Conservation (phyloP, 2,113 vertebrate genomes). For the Corvus moneduloides region DNA sequence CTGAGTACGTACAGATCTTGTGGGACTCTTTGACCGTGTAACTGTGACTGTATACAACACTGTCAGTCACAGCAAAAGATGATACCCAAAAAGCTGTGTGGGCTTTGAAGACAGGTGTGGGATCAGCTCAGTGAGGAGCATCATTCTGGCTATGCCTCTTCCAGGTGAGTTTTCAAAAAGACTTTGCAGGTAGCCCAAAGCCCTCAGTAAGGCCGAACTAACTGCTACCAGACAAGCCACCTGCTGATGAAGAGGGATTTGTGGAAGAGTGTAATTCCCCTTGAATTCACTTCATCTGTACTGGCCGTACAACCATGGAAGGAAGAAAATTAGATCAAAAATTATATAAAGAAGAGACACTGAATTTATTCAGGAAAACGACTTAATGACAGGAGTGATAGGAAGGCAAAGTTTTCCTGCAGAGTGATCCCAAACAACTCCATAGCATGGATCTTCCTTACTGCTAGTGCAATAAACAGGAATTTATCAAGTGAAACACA, state of each 20-base stretch:
- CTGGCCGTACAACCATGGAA: rapidly evolving
- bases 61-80: not conserved
- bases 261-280: not conserved
- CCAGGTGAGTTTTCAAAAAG: not conserved
- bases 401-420: not conserved
- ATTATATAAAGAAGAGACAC: not conserved
- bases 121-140: not conserved
- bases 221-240: not conserved
- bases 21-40: not conserved
- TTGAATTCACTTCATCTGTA: not conserved
- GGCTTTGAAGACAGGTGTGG: not conserved
- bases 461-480: not conserved
- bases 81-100: not conserved
- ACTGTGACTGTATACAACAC: not conserved
- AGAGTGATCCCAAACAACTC: not conserved
- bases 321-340: not conserved
- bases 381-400: not conserved
- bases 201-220: not conserved
- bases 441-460: not conserved
- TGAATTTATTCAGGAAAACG: not conserved
- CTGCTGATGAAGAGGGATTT: not conserved
- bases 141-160: rapidly evolving
- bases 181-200: not conserved
- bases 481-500: not conserved
- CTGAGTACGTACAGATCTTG: rapidly evolving